Evolutionary conservation across 2,113 vertebrate genomes (phyloP).

Genomic region (Cercopithecus mona): DNA sequence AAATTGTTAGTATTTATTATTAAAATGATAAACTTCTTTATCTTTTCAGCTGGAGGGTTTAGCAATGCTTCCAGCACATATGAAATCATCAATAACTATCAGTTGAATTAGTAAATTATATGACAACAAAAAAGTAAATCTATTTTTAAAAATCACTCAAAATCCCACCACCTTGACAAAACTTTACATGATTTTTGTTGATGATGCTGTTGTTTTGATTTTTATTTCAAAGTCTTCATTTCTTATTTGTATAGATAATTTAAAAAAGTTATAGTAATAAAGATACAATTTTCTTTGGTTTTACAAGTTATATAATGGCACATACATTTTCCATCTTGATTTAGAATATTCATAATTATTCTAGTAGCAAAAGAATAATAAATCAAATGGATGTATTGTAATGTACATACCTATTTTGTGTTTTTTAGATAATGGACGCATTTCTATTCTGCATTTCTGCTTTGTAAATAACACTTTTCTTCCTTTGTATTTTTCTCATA

Average conservation of each 20-base stretch:
- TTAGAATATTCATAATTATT: neutral
- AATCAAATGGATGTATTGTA: neutral
- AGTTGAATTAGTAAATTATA: neutral
- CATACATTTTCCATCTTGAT: neutral
- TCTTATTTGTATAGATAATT: neutral
- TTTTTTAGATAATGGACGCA: neutral
- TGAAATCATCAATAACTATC: neutral
- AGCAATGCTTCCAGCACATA: neutral
- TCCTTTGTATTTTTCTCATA: conserved; percentile 2
- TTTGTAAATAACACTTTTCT: conserved; percentile 1
- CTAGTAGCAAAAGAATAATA: neutral
- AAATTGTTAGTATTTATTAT: neutral
- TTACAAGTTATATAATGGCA: neutral
- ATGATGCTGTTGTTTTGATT: neutral
- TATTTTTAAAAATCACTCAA: neutral
- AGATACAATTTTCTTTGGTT: neutral
- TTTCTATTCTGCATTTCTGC: neutral
- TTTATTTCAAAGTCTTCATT: neutral
- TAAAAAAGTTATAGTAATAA: neutral
- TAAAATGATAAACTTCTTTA: neutral
- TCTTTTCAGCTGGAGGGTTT: neutral
- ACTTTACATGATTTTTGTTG: neutral
- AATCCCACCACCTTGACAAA: neutral
- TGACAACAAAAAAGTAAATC: neutral
- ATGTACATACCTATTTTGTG: neutral